Conservation (phyloP, 2,797 vertebrate species). For the Champsocephalus esox region DNA sequence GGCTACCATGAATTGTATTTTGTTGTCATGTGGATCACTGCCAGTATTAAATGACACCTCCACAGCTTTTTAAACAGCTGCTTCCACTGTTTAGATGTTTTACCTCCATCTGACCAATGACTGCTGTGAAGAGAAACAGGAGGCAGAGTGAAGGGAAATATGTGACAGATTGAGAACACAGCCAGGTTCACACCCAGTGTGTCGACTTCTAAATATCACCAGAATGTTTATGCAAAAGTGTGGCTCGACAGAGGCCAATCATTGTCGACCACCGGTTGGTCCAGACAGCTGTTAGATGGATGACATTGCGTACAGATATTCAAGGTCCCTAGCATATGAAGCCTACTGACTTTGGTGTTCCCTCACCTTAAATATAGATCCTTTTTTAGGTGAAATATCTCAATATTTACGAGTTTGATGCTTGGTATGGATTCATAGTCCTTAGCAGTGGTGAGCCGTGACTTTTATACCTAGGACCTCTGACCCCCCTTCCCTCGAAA, state of each 20-base stretch:
- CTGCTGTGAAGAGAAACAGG: background rate
- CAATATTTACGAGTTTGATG: background rate
- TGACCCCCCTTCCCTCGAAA: too few species aligned
- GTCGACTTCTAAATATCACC: background rate
- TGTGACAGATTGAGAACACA: slow-evolving; percentile 24
- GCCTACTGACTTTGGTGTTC: background rate
- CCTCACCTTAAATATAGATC: background rate
- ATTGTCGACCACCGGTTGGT: background rate
- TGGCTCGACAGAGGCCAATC: background rate
- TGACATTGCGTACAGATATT: background rate
- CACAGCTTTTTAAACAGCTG: slow-evolving; percentile 39
- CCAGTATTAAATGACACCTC: slow-evolving; percentile 34
- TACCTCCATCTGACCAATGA: slow-evolving; percentile 31
- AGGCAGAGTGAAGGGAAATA: background rate
- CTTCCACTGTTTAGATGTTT: slow-evolving; percentile 5
- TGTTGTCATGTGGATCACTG: slow-evolving; percentile 20
- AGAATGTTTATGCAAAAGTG: background rate
- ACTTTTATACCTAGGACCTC: too few species aligned
- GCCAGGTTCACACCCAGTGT: slow-evolving; percentile 2
- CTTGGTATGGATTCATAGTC: background rate
- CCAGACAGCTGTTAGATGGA: background rate
- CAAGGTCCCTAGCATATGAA: background rate
- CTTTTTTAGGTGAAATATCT: background rate
- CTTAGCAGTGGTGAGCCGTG: background rate
- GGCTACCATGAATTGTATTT: slow-evolving; percentile 19